Conservation (phyloP, 2,888 invertebrate species). For the Trileptium ribeirensis region DNA sequence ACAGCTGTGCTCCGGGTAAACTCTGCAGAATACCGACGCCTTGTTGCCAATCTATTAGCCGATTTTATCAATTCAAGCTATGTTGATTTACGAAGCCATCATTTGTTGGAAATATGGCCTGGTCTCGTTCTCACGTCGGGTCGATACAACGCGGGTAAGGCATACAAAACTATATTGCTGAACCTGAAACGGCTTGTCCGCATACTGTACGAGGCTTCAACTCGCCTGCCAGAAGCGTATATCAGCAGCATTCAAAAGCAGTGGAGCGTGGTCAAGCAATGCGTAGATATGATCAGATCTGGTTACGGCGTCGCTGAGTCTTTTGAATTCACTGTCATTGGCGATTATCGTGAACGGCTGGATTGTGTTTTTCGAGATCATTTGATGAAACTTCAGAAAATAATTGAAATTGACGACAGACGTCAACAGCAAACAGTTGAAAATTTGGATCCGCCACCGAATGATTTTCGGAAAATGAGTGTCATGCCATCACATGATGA, state of each 20-base stretch:
- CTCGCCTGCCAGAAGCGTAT: background rate
- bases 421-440: background rate
- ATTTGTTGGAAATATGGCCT: background rate
- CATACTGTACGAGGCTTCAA: background rate
- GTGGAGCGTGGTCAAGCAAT: background rate
- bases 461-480: conserved; percentile 52
- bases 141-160: background rate
- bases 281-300: background rate
- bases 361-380: background rate
- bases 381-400: background rate
- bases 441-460: conserved; percentile 50
- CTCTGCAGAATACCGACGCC: background rate
- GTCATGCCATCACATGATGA: conserved; percentile 52
- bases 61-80: background rate
- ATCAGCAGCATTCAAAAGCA: background rate
- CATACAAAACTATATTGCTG: background rate
- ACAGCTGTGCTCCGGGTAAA: background rate
- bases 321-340: background rate
- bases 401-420: background rate
- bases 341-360: background rate
- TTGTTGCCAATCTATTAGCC: background rate
- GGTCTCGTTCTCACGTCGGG: too few relatives aligned
- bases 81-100: background rate
- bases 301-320: background rate
- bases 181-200: background rate